Evolutionary conservation across 2,113 vertebrate species (phyloP).

Genomic region (Trichomycterus rosablanca): DNA sequence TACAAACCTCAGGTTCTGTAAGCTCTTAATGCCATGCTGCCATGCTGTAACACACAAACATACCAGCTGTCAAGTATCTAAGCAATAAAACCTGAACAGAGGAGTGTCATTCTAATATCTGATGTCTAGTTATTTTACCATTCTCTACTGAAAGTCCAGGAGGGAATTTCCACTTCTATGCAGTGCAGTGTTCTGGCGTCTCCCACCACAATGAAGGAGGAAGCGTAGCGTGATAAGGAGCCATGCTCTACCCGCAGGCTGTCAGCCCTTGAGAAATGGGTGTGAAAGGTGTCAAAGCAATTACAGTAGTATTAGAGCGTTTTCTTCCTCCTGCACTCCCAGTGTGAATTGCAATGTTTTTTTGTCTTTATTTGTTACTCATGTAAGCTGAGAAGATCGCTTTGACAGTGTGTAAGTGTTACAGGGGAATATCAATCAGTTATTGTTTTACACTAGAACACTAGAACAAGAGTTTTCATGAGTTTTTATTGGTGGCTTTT

Average conservation of each 20-base stretch:
- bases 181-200: conserved; percentile 6
- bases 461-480: too few species aligned
- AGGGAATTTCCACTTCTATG: conserved; percentile 25
- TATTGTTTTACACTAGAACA: conserved; percentile 9
- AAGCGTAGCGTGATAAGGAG: conserved; percentile 28
- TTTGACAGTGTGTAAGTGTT: conserved; percentile 11
- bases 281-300: conserved; percentile 66
- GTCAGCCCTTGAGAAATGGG: conserved; percentile 49
- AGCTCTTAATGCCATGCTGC: conserved; percentile 15
- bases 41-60: conserved; percentile 1
- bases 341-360: conserved; percentile 35
- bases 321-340: conserved; percentile 19
- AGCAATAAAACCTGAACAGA: conserved; percentile 1
- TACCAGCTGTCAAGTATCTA: conserved; percentile 20
- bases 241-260: conserved; percentile 38
- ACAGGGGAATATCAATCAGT: conserved; percentile 1
- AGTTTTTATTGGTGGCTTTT: too few species aligned
- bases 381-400: conserved; percentile 34
- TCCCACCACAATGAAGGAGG: neutral
- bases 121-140: conserved; percentile 13
- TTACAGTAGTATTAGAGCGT: conserved; percentile 56
- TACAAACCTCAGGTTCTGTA: conserved; percentile 1
- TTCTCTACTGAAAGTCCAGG: neutral
- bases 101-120: conserved; percentile 3
- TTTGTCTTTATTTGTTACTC: conserved; percentile 18